Conservation (phyloP, 2,888 invertebrate genomes). For the Eledone cirrhosa region DNA sequence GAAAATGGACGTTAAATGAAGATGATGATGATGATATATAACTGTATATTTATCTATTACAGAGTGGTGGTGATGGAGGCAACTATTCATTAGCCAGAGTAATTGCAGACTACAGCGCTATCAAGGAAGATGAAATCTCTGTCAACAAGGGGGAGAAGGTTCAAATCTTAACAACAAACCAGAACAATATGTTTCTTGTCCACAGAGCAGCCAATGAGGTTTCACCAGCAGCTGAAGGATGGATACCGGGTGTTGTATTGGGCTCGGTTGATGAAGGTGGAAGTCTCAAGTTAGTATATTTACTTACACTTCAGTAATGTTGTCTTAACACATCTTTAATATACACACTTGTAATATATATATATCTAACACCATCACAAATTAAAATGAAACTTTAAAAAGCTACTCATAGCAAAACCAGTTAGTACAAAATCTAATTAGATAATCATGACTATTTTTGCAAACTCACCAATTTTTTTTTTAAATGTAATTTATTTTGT, state of each 20-base stretch:
- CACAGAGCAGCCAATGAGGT: slow-evolving; percentile 60
- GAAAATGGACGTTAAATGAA: no score
- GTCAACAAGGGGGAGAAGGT: slow-evolving; percentile 66
- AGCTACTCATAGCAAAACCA: no score
- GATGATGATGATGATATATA: no score
- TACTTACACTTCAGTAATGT: no score
- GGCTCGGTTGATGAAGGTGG: slow-evolving; percentile 55
- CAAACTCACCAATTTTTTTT: no score
- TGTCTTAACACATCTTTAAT: no score
- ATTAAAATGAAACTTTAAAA: no score
- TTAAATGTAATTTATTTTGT: no score
- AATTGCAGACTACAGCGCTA: slow-evolving; percentile 64
- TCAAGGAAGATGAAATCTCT: slow-evolving; percentile 67
- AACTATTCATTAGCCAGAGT: slow-evolving; percentile 39
- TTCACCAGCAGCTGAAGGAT: slow-evolving; percentile 66
- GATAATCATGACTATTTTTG: no score
- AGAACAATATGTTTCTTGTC: slow-evolving; percentile 62
- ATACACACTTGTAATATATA: no score
- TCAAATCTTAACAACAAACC: slow-evolving; percentile 64
- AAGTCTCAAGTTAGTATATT: slow-evolving; percentile 50
- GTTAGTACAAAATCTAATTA: no score
- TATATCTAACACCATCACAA: no score
- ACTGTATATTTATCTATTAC: not conserved
- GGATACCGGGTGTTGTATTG: slow-evolving; percentile 64
- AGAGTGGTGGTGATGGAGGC: slow-evolving; percentile 4